Conservation (phyloP, 2,888 invertebrate genomes). For the Dasysyrphus albostriatus region DNA sequence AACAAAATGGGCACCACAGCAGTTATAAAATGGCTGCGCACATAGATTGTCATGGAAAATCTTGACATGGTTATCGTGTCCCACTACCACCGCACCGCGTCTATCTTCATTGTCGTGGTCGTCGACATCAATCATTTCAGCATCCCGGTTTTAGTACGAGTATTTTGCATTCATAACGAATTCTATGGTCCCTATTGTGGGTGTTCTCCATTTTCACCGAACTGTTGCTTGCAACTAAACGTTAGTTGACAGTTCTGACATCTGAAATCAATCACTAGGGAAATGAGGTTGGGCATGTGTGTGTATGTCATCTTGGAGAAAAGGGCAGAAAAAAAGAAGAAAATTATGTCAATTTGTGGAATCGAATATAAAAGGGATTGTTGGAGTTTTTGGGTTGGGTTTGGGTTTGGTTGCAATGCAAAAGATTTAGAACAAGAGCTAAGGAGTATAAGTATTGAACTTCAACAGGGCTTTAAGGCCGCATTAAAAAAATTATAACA, state of each 20-base stretch:
- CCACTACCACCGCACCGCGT: slow-evolving; percentile 1
- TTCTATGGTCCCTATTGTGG: slow-evolving; percentile 30
- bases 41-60: slow-evolving; percentile 55
- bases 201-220: slow-evolving; percentile 27
- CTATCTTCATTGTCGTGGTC: slow-evolving; percentile 13
- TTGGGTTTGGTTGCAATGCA: not conserved
- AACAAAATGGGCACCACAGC: slow-evolving; percentile 32
- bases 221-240: slow-evolving; percentile 65
- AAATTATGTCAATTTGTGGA: slow-evolving; percentile 20
- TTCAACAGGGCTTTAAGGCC: not conserved
- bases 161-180: slow-evolving; percentile 69
- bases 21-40: slow-evolving; percentile 30
- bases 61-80: slow-evolving; percentile 64
- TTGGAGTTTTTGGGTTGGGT: not conserved
- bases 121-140: slow-evolving; percentile 66
- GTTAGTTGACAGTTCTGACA: slow-evolving; percentile 40
- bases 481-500: too few species aligned
- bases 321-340: not conserved
- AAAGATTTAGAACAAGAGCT: not conserved
- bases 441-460: not conserved
- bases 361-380: not conserved
- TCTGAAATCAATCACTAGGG: slow-evolving; percentile 65
- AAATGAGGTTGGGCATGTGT: slow-evolving; percentile 55
- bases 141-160: slow-evolving; percentile 18
- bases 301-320: not conserved